A percentile compares a stretch with the other conserved stretches of the same genome.
Conservation (phyloP, 2,888 invertebrate species). For the Alviniconcha strummeri region DNA sequence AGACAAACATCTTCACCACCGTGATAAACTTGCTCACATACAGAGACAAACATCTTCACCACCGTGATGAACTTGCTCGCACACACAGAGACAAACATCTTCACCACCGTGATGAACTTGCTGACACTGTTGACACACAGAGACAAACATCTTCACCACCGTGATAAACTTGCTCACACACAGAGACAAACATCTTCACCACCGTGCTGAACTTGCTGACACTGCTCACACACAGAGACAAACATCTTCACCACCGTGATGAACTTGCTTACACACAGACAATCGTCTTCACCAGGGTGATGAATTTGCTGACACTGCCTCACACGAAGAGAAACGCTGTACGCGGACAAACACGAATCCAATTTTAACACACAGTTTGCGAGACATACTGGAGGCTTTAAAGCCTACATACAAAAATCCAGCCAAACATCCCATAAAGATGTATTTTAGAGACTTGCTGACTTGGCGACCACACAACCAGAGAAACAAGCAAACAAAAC, state of each 20-base stretch:
- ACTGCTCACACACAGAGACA: conserved; percentile 1
- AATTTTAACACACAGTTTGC: no score
- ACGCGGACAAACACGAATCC: no score
- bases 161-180: neutral
- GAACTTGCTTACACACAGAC: neutral
- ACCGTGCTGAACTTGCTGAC: conserved; percentile 77
- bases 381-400: no score
- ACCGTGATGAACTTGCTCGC: conserved; percentile 75
- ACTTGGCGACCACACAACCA: neutral
- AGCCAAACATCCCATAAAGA: neutral
- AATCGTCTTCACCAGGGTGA: neutral
- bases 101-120: neutral
- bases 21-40: neutral
- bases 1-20: no score
- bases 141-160: neutral
- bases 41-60: neutral
- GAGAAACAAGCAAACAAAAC: neutral
- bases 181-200: conserved; percentile 74
- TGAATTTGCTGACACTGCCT: neutral
- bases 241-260: neutral
- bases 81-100: neutral
- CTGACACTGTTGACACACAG: neutral
- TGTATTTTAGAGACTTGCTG: no score
- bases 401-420: no score
- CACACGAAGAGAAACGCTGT: neutral